Conservation (phyloP, 2,797 vertebrate genomes). For the Poeciliopsis gracilis region DNA sequence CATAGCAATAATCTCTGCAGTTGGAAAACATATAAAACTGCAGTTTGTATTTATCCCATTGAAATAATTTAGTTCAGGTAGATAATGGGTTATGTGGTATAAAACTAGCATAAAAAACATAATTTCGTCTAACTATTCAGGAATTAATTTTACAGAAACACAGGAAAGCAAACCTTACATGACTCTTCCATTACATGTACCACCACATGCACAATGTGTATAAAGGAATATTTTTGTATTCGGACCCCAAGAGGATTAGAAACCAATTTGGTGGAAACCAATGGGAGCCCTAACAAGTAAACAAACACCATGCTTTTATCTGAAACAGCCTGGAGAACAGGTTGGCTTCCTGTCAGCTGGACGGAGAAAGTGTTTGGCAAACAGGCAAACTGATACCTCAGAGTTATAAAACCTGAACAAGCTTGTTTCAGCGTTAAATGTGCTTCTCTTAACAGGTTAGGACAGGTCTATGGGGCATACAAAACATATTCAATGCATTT, state of each 20-base stretch:
- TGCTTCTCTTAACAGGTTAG: too few species aligned
- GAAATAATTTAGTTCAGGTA: neutral
- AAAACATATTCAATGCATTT: too few species aligned
- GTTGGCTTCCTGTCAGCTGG: neutral
- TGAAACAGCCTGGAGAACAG: neutral
- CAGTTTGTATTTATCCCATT: neutral
- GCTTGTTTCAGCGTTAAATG: neutral
- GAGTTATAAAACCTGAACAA: neutral
- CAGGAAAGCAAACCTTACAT: neutral
- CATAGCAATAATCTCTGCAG: slow-evolving; percentile 6
- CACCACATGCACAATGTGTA: too few species aligned
- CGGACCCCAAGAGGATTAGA: too few species aligned
- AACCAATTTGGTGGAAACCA: too few species aligned
- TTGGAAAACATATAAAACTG: neutral
- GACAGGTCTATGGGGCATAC: too few species aligned
- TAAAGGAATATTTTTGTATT: too few species aligned
- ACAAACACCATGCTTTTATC: too few species aligned
- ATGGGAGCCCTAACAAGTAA: too few species aligned
- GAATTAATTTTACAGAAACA: neutral
- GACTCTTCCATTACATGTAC: too few species aligned
- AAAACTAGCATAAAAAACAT: neutral
- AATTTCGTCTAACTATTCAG: neutral
- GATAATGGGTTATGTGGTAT: too few species aligned
- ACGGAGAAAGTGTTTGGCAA: neutral
- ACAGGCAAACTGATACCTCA: neutral